Percentiles rank a stretch among this genome's conserved stretches.
Conservation (phyloP, 2,888 invertebrate species). For the Temnothorax ravouxi region DNA sequence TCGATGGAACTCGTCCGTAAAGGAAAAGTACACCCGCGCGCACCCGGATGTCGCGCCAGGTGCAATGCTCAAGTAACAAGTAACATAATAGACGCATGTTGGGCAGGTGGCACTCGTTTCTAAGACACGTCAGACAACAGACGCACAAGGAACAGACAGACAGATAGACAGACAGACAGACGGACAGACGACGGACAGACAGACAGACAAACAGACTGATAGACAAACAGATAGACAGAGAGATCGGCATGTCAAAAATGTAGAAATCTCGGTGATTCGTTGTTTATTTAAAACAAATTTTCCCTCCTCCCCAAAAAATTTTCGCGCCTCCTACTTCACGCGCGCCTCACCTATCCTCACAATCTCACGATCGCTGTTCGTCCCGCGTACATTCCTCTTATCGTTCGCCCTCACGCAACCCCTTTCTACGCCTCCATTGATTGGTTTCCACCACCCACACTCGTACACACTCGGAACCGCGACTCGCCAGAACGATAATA, state of each 20-base stretch:
- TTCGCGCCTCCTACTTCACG: conserved; percentile 18
- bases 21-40: neutral
- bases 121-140: conserved; percentile 70
- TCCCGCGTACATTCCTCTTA: conserved; percentile 24
- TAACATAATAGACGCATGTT: conserved; percentile 58
- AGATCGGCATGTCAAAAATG: conserved; percentile 78
- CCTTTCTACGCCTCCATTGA: conserved; percentile 10
- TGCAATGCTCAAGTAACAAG: conserved; percentile 25
- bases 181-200: conserved; percentile 76
- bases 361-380: conserved; percentile 40
- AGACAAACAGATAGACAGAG: conserved; percentile 79
- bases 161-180: conserved; percentile 66
- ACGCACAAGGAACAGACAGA: conserved; percentile 70
- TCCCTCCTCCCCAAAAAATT: conserved; percentile 38
- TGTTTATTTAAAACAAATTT: conserved; percentile 81
- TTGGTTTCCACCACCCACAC: conserved; percentile 30
- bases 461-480: conserved; percentile 31
- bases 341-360: conserved; percentile 14
- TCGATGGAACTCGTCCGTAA: neutral
- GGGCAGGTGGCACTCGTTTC: conserved; percentile 76
- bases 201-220: conserved; percentile 77
- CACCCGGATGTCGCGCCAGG: neutral
- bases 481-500: conserved; percentile 62
- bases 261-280: conserved; percentile 80
- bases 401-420: conserved; percentile 6